Evolutionary conservation across 2,113 vertebrate genomes (phyloP), one percentile per base, ranked within the genome.

Genomic region (Indicator maculatus): DNA sequence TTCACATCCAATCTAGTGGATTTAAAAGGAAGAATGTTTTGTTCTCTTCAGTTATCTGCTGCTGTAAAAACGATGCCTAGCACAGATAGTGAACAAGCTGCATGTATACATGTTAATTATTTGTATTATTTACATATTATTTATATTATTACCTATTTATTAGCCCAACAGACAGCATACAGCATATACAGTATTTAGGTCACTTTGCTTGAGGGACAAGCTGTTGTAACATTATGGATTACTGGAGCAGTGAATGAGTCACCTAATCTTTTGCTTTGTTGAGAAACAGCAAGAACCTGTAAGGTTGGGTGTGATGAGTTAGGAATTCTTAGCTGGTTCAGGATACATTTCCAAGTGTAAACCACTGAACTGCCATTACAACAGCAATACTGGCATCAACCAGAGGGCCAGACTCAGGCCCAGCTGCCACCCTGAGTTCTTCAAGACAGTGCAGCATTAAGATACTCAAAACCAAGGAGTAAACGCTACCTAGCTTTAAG

Each of bases 271-370:
- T 18, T 88, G 44, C 77, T 89, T 94, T 87, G 66, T 44, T 84
- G 90, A 84, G 88, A 89, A 94, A 86, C 58, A 75, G 76, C 28
- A 79, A 44, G 83, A 88, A 94, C 92, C 38, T 90, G 58, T 87
- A 81, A 81, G 80, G 83, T 53, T 78, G 45, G 83, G 78, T 50
- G 55, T 47, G 75, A 94, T 4, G 74, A 75, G n/a, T 75, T 61
- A 24, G 64, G 75, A 81, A 79, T 78, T 86, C 69, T 71, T 70
- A 72, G 65, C 47, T 69, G 30, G 39, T 64, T 90, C 58, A 84
- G 77, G 61, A 82, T 72, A 72, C 89, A 91, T 27, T 87, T 74
- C 61, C 53, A 56, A 78, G 56, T 9, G 38, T 41, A 74, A 41
- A 30, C 65, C 59, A 76, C 30, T 65, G 36, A 50, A 69, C 38